Evolutionary conservation across 2,113 vertebrate species (phyloP), one percentile per base, ranked within the genome.

Genomic region (Speoplatyrhinus poulsoni): DNA sequence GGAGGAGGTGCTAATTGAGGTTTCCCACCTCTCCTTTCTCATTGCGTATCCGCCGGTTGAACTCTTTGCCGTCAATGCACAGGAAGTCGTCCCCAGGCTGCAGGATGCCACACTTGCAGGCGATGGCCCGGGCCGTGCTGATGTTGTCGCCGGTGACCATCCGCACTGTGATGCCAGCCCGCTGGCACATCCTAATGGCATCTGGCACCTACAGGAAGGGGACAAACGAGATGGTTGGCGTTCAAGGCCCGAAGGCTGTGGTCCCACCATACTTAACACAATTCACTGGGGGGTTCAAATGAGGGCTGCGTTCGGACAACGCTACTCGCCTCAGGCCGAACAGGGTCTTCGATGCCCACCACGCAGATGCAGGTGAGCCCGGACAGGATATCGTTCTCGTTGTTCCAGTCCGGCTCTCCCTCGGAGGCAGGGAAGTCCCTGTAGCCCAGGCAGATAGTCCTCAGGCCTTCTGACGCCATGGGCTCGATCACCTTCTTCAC

Each of bases 71-170:
- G 85, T 99, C 98, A 32, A 99, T 41, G 77, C 98, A 99, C 7
- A 99, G 67, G 87, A 99, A 99, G 73, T 99, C 98, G 69, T 99
- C 97, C 16, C 97, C 97, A 8, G 96, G 95, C 85, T 90, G 93
- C 70, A 99, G 92, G 88, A 99, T 98, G 46, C 97, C 96, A 72
- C 98, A 99, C 77, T 99, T 99, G 67, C 93, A 81, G 72, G 98
- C 96, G 73, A 99, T 99, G 87, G 98, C 98, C 41, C 98, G 95
- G 52, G 97, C 98, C 2, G 98, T 99, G 85, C 97, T 98, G 69
- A 99, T 98, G 89, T 99, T 99, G 89, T 99, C 98, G 6, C 98
- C 98, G 16, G 98, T 99, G 82, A 99, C 98, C 98, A 99, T 99
- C 6, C 98, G 95, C 49, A 99, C 98, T 2, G 96, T 99, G 90